Conservation (phyloP, 2,888 invertebrate genomes). For the Apamea epomidion region DNA sequence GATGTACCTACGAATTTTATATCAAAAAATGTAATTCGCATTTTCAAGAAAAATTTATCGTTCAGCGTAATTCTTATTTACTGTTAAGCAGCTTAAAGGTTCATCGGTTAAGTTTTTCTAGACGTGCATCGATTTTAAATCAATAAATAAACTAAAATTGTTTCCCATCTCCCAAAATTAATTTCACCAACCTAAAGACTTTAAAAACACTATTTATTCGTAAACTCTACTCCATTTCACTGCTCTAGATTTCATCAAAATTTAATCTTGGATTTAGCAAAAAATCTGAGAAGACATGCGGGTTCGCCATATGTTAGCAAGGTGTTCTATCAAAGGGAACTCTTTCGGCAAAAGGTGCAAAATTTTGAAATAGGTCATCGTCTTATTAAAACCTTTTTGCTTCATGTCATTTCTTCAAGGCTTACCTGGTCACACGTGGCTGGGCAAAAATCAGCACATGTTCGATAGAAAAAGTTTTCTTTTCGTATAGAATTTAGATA, state of each 20-base stretch:
- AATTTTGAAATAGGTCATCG: conserved; percentile 85
- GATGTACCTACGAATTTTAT: not conserved
- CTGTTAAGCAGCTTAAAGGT: not conserved
- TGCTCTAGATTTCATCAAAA: conserved; percentile 45
- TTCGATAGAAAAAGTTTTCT: not conserved
- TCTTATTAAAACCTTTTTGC: conserved; percentile 73
- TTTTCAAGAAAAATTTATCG: not conserved
- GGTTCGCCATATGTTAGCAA: conserved; percentile 83
- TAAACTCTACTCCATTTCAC: not conserved
- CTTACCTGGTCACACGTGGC: conserved; percentile 64
- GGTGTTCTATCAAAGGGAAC: conserved; percentile 83
- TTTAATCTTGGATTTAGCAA: conserved; percentile 37
- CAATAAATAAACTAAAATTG: not conserved
- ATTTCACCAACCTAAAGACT: not conserved
- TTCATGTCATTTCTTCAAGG: conserved; percentile 60
- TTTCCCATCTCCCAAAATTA: not conserved
- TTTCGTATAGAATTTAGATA: not conserved
- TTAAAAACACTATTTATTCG: not conserved
- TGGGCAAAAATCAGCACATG: conserved; percentile 26
- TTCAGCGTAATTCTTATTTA: not conserved
- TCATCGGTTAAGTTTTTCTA: not conserved
- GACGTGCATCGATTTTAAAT: not conserved
- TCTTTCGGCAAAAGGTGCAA: conserved; percentile 87
- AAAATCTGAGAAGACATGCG: conserved; percentile 76
- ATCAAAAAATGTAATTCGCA: not conserved